Evolutionary conservation across 35 echinoderm and acorn worm species (phyloP).

Genomic region (Apostichopus parvimensis): DNA sequence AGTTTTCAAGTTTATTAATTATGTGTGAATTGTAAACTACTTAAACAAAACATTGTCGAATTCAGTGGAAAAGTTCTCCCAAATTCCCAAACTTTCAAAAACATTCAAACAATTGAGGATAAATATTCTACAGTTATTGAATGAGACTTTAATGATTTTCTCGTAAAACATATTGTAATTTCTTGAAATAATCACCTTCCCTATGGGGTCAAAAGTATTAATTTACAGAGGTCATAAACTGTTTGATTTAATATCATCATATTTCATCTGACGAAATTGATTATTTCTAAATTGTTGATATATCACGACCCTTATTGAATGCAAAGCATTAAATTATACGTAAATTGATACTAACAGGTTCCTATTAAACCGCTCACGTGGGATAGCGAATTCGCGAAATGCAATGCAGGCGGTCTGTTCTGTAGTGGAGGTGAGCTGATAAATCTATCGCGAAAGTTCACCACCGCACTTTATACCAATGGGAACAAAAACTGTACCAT

Average conservation of each 20-base stretch:
- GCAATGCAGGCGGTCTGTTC: background rate
- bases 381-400: background rate
- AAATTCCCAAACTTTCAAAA: too few species aligned
- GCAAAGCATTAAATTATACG: background rate
- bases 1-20: too few species aligned
- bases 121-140: too few species aligned
- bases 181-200: background rate
- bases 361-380: background rate
- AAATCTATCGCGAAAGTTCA: background rate
- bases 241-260: too few species aligned
- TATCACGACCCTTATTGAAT: background rate
- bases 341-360: constrained; percentile 1
- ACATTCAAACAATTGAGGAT: too few species aligned
- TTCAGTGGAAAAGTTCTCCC: too few species aligned
- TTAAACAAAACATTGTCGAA: too few species aligned
- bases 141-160: too few species aligned
- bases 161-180: too few species aligned
- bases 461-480: background rate
- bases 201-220: background rate
- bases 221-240: background rate
- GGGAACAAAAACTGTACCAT: background rate
- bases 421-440: background rate
- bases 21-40: too few species aligned
- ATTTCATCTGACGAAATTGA: too few species aligned
- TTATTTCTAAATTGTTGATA: background rate